Conservation (phyloP, 2,113 vertebrate species). For the Zosterops hypoxanthus region DNA sequence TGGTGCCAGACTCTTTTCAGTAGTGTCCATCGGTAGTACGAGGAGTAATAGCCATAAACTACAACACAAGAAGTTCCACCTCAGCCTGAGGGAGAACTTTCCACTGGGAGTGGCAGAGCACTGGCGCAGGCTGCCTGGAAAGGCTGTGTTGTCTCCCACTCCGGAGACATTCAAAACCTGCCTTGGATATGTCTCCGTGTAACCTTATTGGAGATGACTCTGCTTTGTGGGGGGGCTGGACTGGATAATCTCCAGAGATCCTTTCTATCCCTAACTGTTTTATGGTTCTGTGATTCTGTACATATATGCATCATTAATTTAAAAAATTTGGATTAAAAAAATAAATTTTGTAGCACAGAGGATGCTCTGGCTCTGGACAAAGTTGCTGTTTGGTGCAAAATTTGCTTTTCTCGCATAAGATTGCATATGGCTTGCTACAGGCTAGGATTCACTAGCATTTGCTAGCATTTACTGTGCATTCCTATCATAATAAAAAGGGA, state of each 20-base stretch:
- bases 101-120: not conserved
- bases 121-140: not conserved
- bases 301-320: not conserved
- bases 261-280: not conserved
- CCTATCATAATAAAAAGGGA: not conserved
- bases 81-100: not conserved
- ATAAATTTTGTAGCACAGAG: not conserved
- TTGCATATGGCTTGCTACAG: not conserved
- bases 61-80: not conserved
- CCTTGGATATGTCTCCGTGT: not conserved
- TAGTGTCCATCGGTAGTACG: accelerated
- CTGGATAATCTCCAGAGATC: not conserved
- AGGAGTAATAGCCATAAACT: not conserved
- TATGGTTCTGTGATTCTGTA: not conserved
- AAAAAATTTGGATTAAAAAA: not conserved
- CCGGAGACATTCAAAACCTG: not conserved
- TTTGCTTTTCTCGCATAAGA: not conserved
- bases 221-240: accelerated
- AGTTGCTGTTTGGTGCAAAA: accelerated
- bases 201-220: not conserved
- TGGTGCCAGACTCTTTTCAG: not conserved
- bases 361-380: not conserved
- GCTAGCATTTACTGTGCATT: not conserved
- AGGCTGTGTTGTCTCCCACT: not conserved
- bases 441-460: not conserved